These are phyloP conservation scores for Tapera naevia DNA, from an alignment of 2,797 vertebrate genomes.

Conservation along the genomic window DNA sequence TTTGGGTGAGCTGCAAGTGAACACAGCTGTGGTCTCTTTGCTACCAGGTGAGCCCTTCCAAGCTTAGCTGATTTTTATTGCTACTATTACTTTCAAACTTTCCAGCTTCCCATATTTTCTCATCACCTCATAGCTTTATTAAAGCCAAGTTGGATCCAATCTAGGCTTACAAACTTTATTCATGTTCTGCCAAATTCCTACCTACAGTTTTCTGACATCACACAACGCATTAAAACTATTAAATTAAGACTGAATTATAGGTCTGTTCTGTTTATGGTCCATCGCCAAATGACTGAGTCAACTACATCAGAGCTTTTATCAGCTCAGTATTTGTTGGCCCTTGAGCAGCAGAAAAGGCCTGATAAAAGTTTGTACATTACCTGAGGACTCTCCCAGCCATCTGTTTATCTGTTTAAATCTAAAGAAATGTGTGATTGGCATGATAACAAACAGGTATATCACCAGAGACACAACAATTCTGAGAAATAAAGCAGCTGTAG, in stretches of 20 bases:
- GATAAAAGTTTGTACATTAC: background rate
- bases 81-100: background rate
- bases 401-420: background rate
- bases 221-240: background rate
- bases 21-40: background rate
- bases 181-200: background rate
- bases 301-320: background rate
- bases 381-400: background rate
- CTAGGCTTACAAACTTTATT: background rate
- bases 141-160: background rate
- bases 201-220: background rate
- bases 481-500: background rate
- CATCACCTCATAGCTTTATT: background rate
- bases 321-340: background rate
- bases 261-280: background rate
- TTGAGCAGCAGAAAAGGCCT: background rate
- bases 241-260: background rate
- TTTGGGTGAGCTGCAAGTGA: background rate
- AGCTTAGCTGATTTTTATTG: background rate
- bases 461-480: background rate
- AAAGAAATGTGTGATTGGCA: background rate
- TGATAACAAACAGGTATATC: background rate
- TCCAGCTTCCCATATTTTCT: background rate
- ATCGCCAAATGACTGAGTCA: background rate
- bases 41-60: background rate